Evolutionary conservation across 2,113 vertebrate genomes (phyloP), one percentile per base, ranked within the genome.

Genomic region (Sinocyclocheilus rhinocerous): DNA sequence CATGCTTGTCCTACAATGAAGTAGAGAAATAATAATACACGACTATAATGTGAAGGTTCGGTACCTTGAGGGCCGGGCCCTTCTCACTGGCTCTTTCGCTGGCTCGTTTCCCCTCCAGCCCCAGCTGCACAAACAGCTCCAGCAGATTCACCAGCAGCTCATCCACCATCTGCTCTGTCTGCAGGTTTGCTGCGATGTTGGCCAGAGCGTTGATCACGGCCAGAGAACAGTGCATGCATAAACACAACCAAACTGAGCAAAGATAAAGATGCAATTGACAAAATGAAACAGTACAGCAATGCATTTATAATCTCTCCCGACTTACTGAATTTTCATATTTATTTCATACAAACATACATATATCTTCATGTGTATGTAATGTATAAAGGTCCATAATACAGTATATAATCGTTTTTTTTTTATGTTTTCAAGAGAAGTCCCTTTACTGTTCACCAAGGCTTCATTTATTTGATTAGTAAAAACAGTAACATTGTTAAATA

Each of bases 141-240:
- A 99, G 94, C 89, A 99, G 93, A 93, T 99, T 99, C 93, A 99
- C 98, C 89, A 99, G 96, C 61, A 99, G 94, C 88, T 99, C 98
- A 11, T 99, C 98, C 85, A 98, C 97, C 89, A 98, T 96, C 18
- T 97, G 97, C 70, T 99, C 98, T 0, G 96, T 96, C 92, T 98
- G 98, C 72, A 99, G 95, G 93, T 99, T 99, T 26, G 98, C 98
- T 0, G 98, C 97, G 0, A 99, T 99, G 92, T 99, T 99, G 29
- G 98, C 98, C 86, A 99, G 93, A 67, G 98, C 98, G 0, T 97
- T 97, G 90, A 97, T 97, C 72, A 97, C 97, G 0, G 97, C 97
- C 85, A 97, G 90, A 11, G 97, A 97, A 67, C 97, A 97, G 91
- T 97, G 97, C 76, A 96, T 97, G 89, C 12, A 10, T 90, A n/a